Conservation (phyloP, 2,888 invertebrate genomes). For the Ceraclea dissimilis region DNA sequence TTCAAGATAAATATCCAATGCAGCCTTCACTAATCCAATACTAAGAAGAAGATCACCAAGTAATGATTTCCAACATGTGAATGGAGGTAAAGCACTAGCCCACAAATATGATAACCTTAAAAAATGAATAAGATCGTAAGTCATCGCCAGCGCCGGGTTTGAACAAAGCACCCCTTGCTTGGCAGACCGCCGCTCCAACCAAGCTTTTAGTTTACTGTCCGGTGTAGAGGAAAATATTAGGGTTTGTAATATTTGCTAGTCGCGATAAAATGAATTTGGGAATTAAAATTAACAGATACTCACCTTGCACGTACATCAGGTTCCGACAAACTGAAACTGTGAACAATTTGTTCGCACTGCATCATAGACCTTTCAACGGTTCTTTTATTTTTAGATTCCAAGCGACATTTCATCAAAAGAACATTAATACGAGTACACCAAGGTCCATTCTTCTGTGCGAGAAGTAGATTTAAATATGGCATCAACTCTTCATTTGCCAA, state of each 20-base stretch:
- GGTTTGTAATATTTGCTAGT: too few relatives aligned
- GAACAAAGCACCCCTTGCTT: neutral
- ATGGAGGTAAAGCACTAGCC: conserved; percentile 61
- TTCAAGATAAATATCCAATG: conserved; percentile 67
- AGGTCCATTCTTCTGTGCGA: conserved; percentile 58
- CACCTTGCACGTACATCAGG: neutral
- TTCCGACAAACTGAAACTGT: conserved; percentile 30
- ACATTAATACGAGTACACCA: conserved; percentile 73
- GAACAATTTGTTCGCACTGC: conserved; percentile 76
- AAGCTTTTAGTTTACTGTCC: too few relatives aligned
- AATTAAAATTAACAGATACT: neutral
- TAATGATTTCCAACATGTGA: conserved; percentile 70
- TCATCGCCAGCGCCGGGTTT: too few relatives aligned
- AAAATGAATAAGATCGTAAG: too few relatives aligned
- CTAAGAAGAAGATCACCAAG: conserved; percentile 72
- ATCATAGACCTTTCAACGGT: conserved; percentile 82
- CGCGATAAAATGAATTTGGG: too few relatives aligned
- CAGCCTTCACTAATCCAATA: conserved; percentile 77
- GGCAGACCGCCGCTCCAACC: neutral
- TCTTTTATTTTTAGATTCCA: conserved; percentile 71
- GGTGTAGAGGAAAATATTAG: too few relatives aligned
- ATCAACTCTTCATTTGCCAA: conserved; percentile 73
- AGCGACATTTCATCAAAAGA: conserved; percentile 64
- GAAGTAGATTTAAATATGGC: conserved; percentile 63
- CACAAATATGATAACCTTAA: conserved; percentile 57